Percentiles rank a stretch among this genome's conserved stretches.
Evolutionary conservation across 2,113 vertebrate genomes (phyloP).

Genomic region (Protobothrops mucrosquamatus): DNA sequence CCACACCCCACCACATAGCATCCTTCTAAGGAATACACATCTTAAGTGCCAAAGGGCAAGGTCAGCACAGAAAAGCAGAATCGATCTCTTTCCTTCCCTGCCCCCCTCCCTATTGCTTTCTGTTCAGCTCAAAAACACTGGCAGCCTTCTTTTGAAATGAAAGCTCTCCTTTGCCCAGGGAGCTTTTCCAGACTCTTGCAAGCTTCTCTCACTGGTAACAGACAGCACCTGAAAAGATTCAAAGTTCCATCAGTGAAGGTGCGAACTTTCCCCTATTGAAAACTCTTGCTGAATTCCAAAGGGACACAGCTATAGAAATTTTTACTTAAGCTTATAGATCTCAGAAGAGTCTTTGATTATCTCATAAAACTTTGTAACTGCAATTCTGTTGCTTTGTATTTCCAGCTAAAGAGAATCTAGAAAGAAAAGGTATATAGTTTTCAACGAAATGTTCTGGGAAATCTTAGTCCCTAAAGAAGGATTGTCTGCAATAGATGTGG

Average conservation of each 20-base stretch:
- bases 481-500: neutral
- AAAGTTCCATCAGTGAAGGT: slow-evolving; percentile 5
- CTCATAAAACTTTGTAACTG: neutral
- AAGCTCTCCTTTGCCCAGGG: slow-evolving; percentile 1
- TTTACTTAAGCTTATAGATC: slow-evolving; percentile 11
- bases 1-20: neutral
- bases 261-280: slow-evolving; percentile 17
- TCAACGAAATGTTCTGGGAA: neutral
- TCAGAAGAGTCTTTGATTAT: slow-evolving; percentile 17
- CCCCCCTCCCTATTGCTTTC: neutral
- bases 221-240: slow-evolving; percentile 6
- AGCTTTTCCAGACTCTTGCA: slow-evolving; percentile 14
- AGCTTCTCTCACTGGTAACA: neutral
- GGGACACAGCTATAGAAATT: neutral
- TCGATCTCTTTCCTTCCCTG: neutral
- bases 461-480: neutral
- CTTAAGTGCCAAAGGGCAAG: slow-evolving; percentile 15
- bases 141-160: slow-evolving; percentile 10
- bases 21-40: slow-evolving; percentile 2
- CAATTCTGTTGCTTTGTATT: neutral
- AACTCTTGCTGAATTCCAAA: neutral
- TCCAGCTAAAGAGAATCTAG: neutral
- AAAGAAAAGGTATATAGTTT: neutral
- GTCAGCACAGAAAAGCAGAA: neutral
- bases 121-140: neutral